These are phyloP conservation scores for Kryphioiulus occultus DNA, from an alignment of 2,888 invertebrate genomes.

Conservation along the genomic window DNA sequence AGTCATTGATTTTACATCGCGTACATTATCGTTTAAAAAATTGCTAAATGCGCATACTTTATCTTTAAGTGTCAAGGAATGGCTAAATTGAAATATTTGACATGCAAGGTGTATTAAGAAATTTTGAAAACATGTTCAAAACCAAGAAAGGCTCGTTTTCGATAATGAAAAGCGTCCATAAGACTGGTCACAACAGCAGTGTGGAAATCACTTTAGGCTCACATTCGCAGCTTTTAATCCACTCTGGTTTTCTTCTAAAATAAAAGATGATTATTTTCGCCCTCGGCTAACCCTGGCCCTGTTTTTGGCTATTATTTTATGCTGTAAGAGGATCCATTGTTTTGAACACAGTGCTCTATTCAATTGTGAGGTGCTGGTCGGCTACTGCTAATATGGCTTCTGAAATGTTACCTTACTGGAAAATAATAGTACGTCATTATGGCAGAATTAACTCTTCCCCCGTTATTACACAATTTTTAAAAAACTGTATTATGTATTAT, in stretches of 20 bases:
- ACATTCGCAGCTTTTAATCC: not conserved
- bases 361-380: not conserved
- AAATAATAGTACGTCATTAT: not conserved
- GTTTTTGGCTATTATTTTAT: not conserved
- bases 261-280: not conserved
- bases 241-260: not conserved
- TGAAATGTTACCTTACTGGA: not conserved
- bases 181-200: no score
- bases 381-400: slow-evolving; percentile 11
- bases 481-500: no score
- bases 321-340: not conserved
- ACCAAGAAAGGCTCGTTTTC: no score
- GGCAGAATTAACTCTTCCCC: not conserved
- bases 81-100: no score
- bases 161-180: no score
- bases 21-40: no score
- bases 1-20: no score
- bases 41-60: no score
- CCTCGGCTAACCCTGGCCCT: not conserved
- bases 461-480: not conserved
- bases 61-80: no score
- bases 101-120: no score
- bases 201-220: no score
- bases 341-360: not conserved
- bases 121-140: no score